A percentile compares a stretch with the other conserved stretches of the same genome.
These are phyloP conservation scores for Nasonia oneida DNA, from an alignment of 2,888 invertebrate species.

Conservation along the genomic window DNA sequence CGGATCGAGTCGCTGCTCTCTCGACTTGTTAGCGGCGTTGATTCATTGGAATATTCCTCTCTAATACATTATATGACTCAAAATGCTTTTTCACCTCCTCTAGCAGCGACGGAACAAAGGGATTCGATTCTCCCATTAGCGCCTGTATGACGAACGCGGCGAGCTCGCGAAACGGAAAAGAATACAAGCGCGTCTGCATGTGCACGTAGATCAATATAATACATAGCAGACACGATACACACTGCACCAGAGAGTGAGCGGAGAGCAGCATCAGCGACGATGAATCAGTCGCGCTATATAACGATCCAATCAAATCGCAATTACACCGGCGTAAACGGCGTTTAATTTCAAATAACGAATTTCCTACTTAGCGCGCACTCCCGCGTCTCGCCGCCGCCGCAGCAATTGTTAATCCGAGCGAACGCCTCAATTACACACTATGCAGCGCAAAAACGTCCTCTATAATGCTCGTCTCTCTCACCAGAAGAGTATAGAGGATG, in stretches of 20 bases:
- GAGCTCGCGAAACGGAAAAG: background rate
- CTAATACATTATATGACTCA: too few relatives aligned
- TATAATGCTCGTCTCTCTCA: background rate
- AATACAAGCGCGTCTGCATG: constrained; percentile 5
- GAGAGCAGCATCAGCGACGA: background rate
- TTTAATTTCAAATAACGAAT: constrained; percentile 30
- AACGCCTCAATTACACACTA: constrained; percentile 45
- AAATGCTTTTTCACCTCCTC: background rate
- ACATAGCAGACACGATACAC: constrained; percentile 42
- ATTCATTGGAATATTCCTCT: constrained; percentile 7
- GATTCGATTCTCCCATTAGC: constrained; percentile 7
- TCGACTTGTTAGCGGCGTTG: background rate
- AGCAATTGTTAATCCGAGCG: constrained; percentile 49
- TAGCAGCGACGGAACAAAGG: background rate
- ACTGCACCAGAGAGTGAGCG: background rate
- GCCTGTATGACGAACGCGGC: background rate
- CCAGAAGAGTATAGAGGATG: background rate
- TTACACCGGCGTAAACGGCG: constrained; percentile 28
- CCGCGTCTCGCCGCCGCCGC: background rate
- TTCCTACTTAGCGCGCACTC: constrained; percentile 34
- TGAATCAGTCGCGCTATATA: constrained; percentile 17
- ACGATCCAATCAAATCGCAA: constrained; percentile 34
- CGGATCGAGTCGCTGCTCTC: background rate
- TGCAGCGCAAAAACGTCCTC: constrained; percentile 10
- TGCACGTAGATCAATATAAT: constrained; percentile 27